phyloP scores from a whole-genome alignment of 1,140 invertebrate genomes.

The Cataglyphis hispanica region DNA sequence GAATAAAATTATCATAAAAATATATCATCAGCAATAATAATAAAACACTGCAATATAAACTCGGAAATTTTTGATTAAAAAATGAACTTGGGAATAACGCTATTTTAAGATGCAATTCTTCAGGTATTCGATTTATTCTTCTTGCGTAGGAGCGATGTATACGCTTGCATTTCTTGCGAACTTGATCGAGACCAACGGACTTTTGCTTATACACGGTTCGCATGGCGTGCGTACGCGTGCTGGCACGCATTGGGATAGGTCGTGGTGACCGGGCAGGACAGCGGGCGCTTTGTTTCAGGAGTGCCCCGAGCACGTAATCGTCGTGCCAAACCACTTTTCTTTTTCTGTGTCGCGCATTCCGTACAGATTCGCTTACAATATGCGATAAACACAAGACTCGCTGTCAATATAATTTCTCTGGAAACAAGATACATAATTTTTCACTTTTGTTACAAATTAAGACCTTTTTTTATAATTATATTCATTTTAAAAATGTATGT shows the following conservation, averaged over 20 bases:
- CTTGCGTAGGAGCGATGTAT: background rate
- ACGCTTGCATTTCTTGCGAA: background rate
- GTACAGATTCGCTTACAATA: background rate
- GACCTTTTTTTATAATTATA: background rate
- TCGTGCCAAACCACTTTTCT: conserved; percentile 70
- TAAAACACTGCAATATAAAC: too few relatives aligned
- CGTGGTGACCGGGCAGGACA: conserved; percentile 78
- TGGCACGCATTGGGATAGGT: conserved; percentile 79
- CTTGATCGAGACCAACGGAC: background rate
- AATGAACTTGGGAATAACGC: background rate
- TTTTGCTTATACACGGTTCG: conserved; percentile 23
- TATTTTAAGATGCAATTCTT: conserved; percentile 11
- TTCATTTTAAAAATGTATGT: too few relatives aligned
- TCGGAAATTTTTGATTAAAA: background rate
- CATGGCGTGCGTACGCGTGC: conserved; percentile 31
- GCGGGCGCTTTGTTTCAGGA: conserved; percentile 83
- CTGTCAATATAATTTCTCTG: background rate
- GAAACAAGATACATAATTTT: background rate
- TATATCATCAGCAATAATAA: background rate
- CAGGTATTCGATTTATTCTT: conserved; percentile 2
- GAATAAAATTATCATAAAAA: too few relatives aligned
- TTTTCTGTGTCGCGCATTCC: conserved; percentile 71
- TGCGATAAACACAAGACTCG: background rate
- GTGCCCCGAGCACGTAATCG: conserved; percentile 82
- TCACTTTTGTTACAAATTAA: background rate